Base-by-base conservation (phyloP, 2,888 invertebrate genomes). In the Zaprionus bogoriensis region DNA sequence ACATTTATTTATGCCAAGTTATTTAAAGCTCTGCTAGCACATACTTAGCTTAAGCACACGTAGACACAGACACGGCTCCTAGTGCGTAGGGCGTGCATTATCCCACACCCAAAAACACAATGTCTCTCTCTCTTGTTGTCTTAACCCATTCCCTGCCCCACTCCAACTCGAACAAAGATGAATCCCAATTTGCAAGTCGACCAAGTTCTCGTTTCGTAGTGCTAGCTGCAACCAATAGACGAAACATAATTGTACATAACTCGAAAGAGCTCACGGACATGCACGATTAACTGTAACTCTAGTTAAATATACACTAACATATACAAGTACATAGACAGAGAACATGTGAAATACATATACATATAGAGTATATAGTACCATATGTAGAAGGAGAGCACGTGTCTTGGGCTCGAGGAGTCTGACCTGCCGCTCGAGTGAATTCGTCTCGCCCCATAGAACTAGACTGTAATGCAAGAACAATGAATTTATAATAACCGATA, bases 161-260 rank as follows among this genome's bases (percentile, higher is more conserved):
- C 53, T 53, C 27, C 32, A 27, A 64, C 36, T 7, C 53, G 48
- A 67, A 51, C 46, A 62, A 67, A 59, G 47, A 42, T 32, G 42
- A 48, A 51, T 55, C 28, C 52, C 62, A 47, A 47, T 62, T 68
- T 39, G n/a, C 36, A 63, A 63, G 45, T 68, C 68, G 47, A 58
- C 44, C 28, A 73, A 74, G 55, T 53, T 53, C n/a, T 50, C 36
- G 53, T 63, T 54, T 63, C 20, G 22, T 77, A 82, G 73, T 67
- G 72, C 83, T 85, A 85, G 69, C 57, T 45, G 63, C 69, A 65
- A 83, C 84, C 87, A 86, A 80, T 80, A 86, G 74, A 70, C 63
- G 32, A 52, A 27, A 74, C 54, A 74, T 67, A 42, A 67, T 65
- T 75, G 65, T 80, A 86, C 25, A 74, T 79, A 85, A 82, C 66